Base-by-base conservation (phyloP, 2,888 invertebrate genomes). In the Drosophila mayaguana region DNA sequence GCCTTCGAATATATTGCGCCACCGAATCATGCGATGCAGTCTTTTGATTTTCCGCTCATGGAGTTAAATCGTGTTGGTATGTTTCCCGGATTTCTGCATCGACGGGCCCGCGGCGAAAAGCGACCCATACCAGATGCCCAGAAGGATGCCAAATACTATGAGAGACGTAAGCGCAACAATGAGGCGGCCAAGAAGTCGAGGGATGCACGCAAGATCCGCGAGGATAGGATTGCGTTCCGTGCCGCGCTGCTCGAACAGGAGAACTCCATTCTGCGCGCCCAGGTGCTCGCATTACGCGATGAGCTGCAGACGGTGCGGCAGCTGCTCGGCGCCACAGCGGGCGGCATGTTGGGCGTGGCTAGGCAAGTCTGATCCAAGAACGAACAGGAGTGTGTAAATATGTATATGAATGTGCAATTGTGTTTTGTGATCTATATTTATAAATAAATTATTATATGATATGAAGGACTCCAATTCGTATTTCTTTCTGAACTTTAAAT, bases 121-220 rank as follows among this genome's bases (percentile, higher is more conserved):
- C 95, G 97, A 61, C 96, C 97, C 0, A 97, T 97, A 61, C 98
- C 98, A 0, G 95, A 96, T 0, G 97, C 97, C 55, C 94, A 96
- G 90, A 98, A 98, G 90, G 98, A 98, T 87, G 96, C 96, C 71
- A 97, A 97, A 92, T 98, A 98, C 92, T 98, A 96, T 92, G 98
- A 98, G 92, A 93, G 97, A 50, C 94, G 98, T 68, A 95, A 96
- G 89, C 94, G 97, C 11, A 98, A 98, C 92, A 98, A 98, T 92
- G 95, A 97, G 91, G 98, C 98, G 0, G 98, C 98, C 0, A 98
- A 98, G 93, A 98, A 98, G 92, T 97, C 97, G 0, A 93, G 98
- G 34, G 98, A 98, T 92, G 97, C 97, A 0, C 94, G 98, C 28
- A 96, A 97, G 92, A 95, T 97, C 55, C 94, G 98, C 34, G 98